Conservation (phyloP, 2,797 vertebrate species). For the Darevskia nairensis region DNA sequence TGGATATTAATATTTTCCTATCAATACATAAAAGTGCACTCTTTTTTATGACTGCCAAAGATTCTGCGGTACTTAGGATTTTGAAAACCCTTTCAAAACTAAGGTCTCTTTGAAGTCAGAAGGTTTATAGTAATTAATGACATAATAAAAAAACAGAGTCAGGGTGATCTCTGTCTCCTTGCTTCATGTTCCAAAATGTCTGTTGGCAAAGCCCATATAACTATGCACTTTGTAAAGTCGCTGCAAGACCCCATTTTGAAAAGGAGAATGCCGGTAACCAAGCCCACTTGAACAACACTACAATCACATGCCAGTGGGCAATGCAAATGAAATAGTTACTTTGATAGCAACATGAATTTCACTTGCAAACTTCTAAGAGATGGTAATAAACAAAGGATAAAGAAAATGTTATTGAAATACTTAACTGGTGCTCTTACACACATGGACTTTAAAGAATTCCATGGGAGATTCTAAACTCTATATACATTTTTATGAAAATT, state of each 20-base stretch:
- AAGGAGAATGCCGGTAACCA: conserved; percentile 41
- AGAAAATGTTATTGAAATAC: conserved; percentile 53
- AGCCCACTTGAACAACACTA: conserved; percentile 41
- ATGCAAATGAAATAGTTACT: conserved; percentile 27
- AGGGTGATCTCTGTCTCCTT: conserved; percentile 29
- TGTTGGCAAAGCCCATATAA: conserved; percentile 12
- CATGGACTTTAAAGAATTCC: conserved; percentile 71
- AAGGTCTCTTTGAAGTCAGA: neutral
- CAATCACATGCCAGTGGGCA: conserved; percentile 42
- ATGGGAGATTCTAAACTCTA: conserved; percentile 72
- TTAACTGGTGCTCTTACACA: conserved; percentile 59
- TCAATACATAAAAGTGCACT: neutral
- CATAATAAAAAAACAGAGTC: neutral
- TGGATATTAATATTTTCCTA: neutral
- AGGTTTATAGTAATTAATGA: neutral
- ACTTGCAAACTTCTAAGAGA: conserved; percentile 49
- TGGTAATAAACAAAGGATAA: conserved; percentile 62
- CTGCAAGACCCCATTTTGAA: conserved; percentile 8
- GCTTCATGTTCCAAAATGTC: conserved; percentile 21
- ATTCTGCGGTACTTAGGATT: neutral
- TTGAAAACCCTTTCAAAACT: neutral
- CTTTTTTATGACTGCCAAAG: neutral
- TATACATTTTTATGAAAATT: conserved; percentile 73
- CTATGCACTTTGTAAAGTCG: neutral
- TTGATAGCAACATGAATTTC: conserved; percentile 63